Base-by-base conservation (phyloP, 2,888 invertebrate genomes). In the Drosophila siamana region DNA sequence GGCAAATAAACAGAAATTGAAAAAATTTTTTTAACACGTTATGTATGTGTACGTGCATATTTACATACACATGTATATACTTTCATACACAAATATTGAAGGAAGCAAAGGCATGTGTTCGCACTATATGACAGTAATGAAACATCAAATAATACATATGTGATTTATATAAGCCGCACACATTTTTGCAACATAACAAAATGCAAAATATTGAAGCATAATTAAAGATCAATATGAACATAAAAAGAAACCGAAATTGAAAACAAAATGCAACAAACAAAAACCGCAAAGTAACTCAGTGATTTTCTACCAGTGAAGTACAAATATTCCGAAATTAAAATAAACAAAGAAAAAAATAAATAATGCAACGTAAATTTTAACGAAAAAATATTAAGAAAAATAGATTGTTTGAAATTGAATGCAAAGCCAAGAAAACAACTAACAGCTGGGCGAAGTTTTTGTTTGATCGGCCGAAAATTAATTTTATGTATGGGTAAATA, bases 291-390 rank as follows among this genome's bases (percentile, higher is more conserved):
- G 89, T 82, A 91, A 90, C 91, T 92, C 92, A 92, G 92, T 92
- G 92, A 92, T 92, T 91, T 86, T 91, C 91, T 92, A 92, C 92
- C 92, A 91, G 91, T 90, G 89, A 91, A 92, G 92, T 92, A 92
- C 92, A 92, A 92, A 92, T 90, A 89, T 90, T 90, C 81, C 52
- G 81, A 85, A 85, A 77, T 46, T 78, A 73, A 69, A 73, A 52
- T 19, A 78, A 61, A 72, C 40, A 55, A 68, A 52, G 67, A 54
- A 33, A 6, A 41, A 55, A 28, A 46, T 15, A 51, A 57, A 47
- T 43, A 77, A 51, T 30, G 68, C 44, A 62, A 59, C 33, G 28
- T 62, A 69, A 62, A 56, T 60, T 46, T 24, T 40, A 43, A 44
- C 59, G 41, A 41, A 16, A 33, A 33, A 33, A n/a, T n/a, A 26